Percentiles rank a stretch among this genome's conserved stretches.
These are phyloP conservation scores for Antechinus flavipes DNA, from an alignment of 2,113 vertebrate genomes.

Conservation along the genomic window DNA sequence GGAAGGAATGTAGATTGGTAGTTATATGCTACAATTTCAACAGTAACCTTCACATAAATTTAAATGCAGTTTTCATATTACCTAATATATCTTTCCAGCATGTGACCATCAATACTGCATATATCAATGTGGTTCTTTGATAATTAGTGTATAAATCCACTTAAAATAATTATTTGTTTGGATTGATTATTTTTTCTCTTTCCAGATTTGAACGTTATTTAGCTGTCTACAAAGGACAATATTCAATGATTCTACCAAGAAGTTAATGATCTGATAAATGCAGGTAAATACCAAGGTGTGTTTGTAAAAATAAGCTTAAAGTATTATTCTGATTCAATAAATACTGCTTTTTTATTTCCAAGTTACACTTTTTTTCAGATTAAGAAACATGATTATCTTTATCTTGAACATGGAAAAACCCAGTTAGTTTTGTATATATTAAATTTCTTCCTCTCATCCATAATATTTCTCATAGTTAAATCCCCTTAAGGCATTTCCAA, in stretches of 20 bases:
- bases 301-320: background rate
- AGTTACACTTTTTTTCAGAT: background rate
- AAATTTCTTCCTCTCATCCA: slow-evolving; percentile 10
- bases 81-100: background rate
- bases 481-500: slow-evolving; percentile 1
- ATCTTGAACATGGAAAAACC: background rate
- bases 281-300: background rate
- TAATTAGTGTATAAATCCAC: background rate
- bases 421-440: background rate
- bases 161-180: slow-evolving; percentile 18
- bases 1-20: background rate
- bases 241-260: background rate
- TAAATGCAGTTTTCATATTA: slow-evolving; percentile 9
- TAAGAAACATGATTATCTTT: background rate
- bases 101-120: background rate
- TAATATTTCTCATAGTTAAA: background rate
- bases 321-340: background rate
- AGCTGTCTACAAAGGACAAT: background rate
- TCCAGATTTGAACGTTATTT: slow-evolving; percentile 7
- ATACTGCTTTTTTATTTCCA: slow-evolving; percentile 19
- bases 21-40: background rate
- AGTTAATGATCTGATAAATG: background rate
- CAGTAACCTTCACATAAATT: background rate
- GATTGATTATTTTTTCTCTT: slow-evolving; percentile 15
- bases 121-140: background rate